These are phyloP conservation scores for Papilio dardanus DNA, from an alignment of 1,140 invertebrate genomes.

Conservation along the genomic window DNA sequence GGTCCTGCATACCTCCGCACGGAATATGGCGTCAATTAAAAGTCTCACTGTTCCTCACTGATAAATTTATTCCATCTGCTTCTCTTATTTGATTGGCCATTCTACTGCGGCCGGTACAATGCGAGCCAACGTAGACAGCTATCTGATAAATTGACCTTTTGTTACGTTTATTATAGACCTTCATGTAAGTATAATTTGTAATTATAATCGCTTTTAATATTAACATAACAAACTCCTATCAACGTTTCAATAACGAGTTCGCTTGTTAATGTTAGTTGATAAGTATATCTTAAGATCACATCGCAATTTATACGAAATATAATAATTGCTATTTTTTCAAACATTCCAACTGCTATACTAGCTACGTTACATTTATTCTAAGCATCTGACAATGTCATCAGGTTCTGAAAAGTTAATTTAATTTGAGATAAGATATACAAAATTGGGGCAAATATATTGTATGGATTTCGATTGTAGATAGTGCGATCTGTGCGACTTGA, in stretches of 20 bases:
- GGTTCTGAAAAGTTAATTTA: not conserved
- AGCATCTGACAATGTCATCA: too few species aligned
- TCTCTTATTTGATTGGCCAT: conserved; percentile 34
- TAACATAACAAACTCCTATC: conserved; percentile 17
- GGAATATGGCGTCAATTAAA: conserved; percentile 35
- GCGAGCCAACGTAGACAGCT: not conserved
- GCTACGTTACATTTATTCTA: too few species aligned
- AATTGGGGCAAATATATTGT: not conserved
- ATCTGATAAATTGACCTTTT: conserved; percentile 25
- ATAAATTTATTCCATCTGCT: conserved; percentile 35
- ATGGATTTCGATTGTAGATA: conserved; percentile 18
- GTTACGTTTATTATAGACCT: conserved; percentile 12
- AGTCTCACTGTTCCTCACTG: conserved; percentile 25
- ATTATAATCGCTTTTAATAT: conserved; percentile 9
- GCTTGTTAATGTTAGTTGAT: conserved; percentile 41
- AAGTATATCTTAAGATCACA: conserved; percentile 43
- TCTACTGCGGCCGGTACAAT: conserved; percentile 1
- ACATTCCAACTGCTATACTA: not conserved
- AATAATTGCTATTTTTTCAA: too few species aligned
- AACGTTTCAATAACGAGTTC: conserved; percentile 3
- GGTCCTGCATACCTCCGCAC: conserved; percentile 23
- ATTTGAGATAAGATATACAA: not conserved
- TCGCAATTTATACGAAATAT: not conserved
- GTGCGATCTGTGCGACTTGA: conserved; percentile 33
- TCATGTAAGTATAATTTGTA: conserved; percentile 16